Conservation (phyloP, 2,113 vertebrate species). For the Corvus cornix region DNA sequence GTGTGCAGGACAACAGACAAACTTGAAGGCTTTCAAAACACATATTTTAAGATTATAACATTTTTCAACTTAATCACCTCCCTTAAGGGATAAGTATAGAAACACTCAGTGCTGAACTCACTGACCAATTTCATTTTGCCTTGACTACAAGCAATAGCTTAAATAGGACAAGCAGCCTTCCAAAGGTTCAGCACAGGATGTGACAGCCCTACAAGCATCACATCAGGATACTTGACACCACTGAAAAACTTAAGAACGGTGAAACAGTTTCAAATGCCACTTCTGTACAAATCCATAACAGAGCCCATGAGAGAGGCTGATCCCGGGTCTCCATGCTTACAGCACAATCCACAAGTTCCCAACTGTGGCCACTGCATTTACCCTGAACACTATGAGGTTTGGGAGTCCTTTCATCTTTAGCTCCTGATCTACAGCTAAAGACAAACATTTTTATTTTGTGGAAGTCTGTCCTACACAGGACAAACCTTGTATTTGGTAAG, state of each 20-base stretch:
- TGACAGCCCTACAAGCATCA: neutral
- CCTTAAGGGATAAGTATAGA: neutral
- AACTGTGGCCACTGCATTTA: neutral
- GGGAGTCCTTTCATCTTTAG: neutral
- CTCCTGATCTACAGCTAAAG: neutral
- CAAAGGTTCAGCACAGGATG: neutral
- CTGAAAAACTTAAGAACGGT: neutral
- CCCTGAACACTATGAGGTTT: neutral
- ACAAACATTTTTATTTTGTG: neutral
- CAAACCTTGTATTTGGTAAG: neutral
- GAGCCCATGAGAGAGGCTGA: neutral
- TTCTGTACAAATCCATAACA: neutral
- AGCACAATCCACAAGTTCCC: neutral
- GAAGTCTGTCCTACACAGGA: neutral
- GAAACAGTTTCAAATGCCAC: neutral
- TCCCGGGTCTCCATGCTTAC: accelerated
- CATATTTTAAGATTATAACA: neutral
- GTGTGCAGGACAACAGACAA: neutral
- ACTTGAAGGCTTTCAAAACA: neutral
- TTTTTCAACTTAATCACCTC: neutral
- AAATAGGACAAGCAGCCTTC: neutral
- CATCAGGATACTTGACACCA: neutral
- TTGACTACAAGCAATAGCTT: neutral
- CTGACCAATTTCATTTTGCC: neutral
- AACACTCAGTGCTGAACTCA: neutral